A percentile compares a stretch with the other conserved stretches of the same genome.
phyloP scores from a whole-genome alignment of 2,888 invertebrate genomes.

The Osmoderma eremita region DNA sequence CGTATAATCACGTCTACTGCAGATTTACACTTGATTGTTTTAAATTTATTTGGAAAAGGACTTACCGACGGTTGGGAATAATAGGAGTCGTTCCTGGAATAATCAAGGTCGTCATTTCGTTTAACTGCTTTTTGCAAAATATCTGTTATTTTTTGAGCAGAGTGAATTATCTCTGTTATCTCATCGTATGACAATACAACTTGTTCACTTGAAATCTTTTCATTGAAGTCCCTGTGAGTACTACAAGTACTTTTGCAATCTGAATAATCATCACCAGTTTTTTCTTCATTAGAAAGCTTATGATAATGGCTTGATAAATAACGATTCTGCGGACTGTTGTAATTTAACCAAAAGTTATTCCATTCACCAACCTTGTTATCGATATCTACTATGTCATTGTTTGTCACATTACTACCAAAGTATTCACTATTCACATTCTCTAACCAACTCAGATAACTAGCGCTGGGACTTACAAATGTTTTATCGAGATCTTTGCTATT shows the following conservation, averaged over 20 bases:
- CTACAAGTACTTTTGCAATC: constrained; percentile 60
- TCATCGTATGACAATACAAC: constrained; percentile 59
- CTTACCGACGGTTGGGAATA: constrained; percentile 56
- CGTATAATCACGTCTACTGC: not conserved
- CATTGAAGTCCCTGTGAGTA: constrained; percentile 59
- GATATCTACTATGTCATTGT: constrained; percentile 46
- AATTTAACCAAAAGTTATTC: constrained; percentile 64
- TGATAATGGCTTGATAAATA: constrained; percentile 58
- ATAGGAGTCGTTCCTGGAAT: constrained; percentile 58
- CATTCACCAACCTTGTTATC: constrained; percentile 63
- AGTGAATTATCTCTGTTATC: constrained; percentile 59
- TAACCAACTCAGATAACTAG: constrained; percentile 63
- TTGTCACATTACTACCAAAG: constrained; percentile 53
- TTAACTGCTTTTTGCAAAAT: constrained; percentile 60
- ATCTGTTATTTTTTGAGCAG: constrained; percentile 60
- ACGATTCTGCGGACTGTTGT: constrained; percentile 59
- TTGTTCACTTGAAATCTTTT: constrained; percentile 53
- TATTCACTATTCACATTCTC: constrained; percentile 61
- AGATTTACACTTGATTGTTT: not conserved
- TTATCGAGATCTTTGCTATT: constrained; percentile 51
- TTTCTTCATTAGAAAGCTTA: constrained; percentile 53
- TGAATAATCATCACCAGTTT: constrained; percentile 57
- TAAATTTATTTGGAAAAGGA: not conserved
- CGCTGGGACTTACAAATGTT: constrained; percentile 57
- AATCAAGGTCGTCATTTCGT: constrained; percentile 56